phyloP scores from a whole-genome alignment of 2,888 invertebrate species.

The Clusia tigrina region DNA sequence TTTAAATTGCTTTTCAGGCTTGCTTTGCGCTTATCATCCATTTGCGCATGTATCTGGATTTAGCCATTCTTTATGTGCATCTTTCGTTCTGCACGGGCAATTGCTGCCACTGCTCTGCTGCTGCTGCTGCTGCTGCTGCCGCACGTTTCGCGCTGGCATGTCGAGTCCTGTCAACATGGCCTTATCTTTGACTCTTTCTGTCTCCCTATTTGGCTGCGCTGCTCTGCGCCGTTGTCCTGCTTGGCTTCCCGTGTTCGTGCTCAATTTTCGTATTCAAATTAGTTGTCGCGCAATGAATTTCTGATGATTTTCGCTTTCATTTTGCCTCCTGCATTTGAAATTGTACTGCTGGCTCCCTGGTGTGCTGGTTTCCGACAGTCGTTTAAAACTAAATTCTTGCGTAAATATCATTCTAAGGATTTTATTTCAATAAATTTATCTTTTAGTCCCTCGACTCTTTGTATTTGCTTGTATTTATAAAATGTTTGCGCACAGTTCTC shows the following conservation, averaged over 20 bases:
- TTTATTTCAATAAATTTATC: too few relatives aligned
- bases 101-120: background rate
- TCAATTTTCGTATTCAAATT: slow-evolving; percentile 33
- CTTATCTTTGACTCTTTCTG: background rate
- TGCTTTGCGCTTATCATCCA: slow-evolving; percentile 2
- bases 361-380: too few relatives aligned
- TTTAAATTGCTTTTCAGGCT: slow-evolving; percentile 11
- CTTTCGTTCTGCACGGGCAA: background rate
- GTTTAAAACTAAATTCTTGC: too few relatives aligned
- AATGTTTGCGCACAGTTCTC: too few relatives aligned
- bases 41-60: background rate
- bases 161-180: slow-evolving; percentile 16
- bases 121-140: background rate
- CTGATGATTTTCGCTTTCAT: slow-evolving; percentile 19
- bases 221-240: background rate
- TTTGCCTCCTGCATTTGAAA: too few relatives aligned
- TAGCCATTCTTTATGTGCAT: background rate
- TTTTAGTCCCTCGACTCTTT: too few relatives aligned
- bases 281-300: slow-evolving; percentile 33
- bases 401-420: too few relatives aligned
- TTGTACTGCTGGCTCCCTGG: too few relatives aligned
- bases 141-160: slow-evolving; percentile 11
- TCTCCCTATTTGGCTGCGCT: background rate
- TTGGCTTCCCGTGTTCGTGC: slow-evolving; percentile 8
- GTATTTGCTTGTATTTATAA: too few relatives aligned